Evolutionary conservation across 2,797 vertebrate species (phyloP).

Genomic region (Enteromius argenteus): DNA sequence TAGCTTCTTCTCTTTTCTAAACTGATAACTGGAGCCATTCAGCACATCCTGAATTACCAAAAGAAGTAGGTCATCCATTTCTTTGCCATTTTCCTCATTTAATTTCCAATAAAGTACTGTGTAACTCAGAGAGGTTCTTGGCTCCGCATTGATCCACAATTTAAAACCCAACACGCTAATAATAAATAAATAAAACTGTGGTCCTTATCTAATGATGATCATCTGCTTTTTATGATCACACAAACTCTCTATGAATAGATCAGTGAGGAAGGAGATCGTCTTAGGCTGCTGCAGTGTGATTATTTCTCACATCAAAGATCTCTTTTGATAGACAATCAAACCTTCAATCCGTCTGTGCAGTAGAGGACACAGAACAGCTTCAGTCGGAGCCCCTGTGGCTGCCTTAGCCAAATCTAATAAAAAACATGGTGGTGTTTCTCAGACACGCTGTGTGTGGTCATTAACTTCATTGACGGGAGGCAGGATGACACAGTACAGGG

Average conservation of each 20-base stretch:
- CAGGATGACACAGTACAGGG: slow-evolving; percentile 52
- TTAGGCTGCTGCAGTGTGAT: background rate
- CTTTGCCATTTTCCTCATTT: slow-evolving; percentile 39
- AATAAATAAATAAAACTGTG: slow-evolving; percentile 46
- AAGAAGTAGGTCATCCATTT: slow-evolving; percentile 57
- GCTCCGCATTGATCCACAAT: slow-evolving; percentile 44
- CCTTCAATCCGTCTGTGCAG: slow-evolving; percentile 16
- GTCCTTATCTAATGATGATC: slow-evolving; percentile 34
- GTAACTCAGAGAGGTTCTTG: slow-evolving; percentile 33
- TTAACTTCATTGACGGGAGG: slow-evolving; percentile 53
- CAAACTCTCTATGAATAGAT: slow-evolving; percentile 44
- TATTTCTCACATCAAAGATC: slow-evolving; percentile 10
- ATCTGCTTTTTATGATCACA: slow-evolving; percentile 46
- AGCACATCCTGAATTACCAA: slow-evolving; percentile 52
- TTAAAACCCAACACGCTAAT: slow-evolving; percentile 40
- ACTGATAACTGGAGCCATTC: slow-evolving; percentile 46
- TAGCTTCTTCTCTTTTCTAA: slow-evolving; percentile 12
- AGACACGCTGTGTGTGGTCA: slow-evolving; percentile 51
- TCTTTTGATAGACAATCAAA: slow-evolving; percentile 33
- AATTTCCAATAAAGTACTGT: slow-evolving; percentile 57
- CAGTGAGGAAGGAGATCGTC: slow-evolving; percentile 1
- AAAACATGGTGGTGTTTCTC: slow-evolving; percentile 34
- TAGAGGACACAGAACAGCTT: slow-evolving; percentile 19
- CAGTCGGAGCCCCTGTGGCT: slow-evolving; percentile 26
- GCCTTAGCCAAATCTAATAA: slow-evolving; percentile 42